phyloP scores from a whole-genome alignment of 64 coral and sea anemone genomes.

The Cladopsammia gracilis region DNA sequence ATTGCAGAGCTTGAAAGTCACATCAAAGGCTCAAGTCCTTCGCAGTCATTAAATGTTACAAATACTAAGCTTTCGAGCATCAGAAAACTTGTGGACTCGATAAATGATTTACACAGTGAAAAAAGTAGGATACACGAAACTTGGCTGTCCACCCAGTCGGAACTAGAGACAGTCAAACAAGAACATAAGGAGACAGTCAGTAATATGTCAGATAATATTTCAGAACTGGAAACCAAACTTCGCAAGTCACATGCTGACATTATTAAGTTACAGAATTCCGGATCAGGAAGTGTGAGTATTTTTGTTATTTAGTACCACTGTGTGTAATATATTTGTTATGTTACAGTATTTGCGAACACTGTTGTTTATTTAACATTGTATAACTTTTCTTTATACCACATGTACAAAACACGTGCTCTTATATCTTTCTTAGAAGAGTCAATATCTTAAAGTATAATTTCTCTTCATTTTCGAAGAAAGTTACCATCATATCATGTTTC shows the following conservation, averaged over 20 bases:
- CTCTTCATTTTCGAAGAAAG: too few relatives aligned
- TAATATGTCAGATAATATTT: conserved; percentile 75
- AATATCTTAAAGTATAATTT: too few relatives aligned
- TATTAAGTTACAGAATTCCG: conserved; percentile 76
- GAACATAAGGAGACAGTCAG: conserved; percentile 71
- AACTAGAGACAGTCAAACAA: conserved; percentile 86
- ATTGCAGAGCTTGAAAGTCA: conserved; percentile 77
- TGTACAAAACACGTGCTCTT: too few relatives aligned
- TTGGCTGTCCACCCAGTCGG: conserved; percentile 90
- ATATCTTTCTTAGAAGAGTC: too few relatives aligned
- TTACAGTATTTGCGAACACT: too few relatives aligned
- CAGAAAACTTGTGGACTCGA: conserved; percentile 83
- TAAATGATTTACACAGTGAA: conserved; percentile 83
- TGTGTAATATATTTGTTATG: not conserved
- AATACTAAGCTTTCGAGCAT: conserved; percentile 79
- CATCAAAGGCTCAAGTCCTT: conserved; percentile 68
- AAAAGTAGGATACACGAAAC: conserved; percentile 90
- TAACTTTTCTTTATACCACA: too few relatives aligned
- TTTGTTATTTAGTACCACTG: not conserved
- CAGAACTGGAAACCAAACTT: conserved; percentile 80
- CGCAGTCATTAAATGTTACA: not conserved
- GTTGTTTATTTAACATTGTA: too few relatives aligned
- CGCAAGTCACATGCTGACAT: conserved; percentile 78
- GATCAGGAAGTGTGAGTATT: not conserved
- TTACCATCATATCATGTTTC: too few relatives aligned